Conservation (phyloP, 2,888 invertebrate species). For the Odontocolon sp. region DNA sequence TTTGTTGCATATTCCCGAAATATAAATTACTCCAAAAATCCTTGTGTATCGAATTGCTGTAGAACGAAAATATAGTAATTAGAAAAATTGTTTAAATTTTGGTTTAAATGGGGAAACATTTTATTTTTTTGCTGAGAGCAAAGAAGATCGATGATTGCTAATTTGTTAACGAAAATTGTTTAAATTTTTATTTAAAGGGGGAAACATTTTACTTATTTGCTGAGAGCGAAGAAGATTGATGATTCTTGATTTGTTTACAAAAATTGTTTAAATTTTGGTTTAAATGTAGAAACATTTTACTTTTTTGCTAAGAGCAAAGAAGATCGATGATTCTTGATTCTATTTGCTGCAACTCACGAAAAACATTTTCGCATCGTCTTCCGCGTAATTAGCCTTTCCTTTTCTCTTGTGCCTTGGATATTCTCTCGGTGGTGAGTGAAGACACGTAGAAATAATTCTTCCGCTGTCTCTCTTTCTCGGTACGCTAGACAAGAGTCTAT, state of each 20-base stretch:
- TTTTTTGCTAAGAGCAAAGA: too few relatives aligned
- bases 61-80: not conserved
- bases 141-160: too few relatives aligned
- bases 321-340: slow-evolving; percentile 9
- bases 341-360: not conserved
- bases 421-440: slow-evolving; percentile 20
- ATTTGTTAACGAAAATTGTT: too few relatives aligned
- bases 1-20: slow-evolving; percentile 37
- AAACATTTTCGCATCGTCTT: slow-evolving; percentile 44
- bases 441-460: slow-evolving; percentile 5
- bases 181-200: not conserved
- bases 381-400: slow-evolving; percentile 54
- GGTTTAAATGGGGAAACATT: not conserved
- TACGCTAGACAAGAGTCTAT: slow-evolving; percentile 43
- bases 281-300: not conserved
- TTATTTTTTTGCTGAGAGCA: not conserved
- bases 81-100: not conserved
- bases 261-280: not conserved
- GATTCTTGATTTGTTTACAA: too few relatives aligned
- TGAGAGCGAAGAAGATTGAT: too few relatives aligned
- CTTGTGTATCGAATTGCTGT: not conserved
- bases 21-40: not conserved
- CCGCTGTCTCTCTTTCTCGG: not conserved
- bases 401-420: slow-evolving; percentile 16
- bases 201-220: too few relatives aligned